Percentiles rank a stretch among this genome's conserved stretches.
phyloP scores from a whole-genome alignment of 1,140 invertebrate species.

The Calycopis cecrops region DNA sequence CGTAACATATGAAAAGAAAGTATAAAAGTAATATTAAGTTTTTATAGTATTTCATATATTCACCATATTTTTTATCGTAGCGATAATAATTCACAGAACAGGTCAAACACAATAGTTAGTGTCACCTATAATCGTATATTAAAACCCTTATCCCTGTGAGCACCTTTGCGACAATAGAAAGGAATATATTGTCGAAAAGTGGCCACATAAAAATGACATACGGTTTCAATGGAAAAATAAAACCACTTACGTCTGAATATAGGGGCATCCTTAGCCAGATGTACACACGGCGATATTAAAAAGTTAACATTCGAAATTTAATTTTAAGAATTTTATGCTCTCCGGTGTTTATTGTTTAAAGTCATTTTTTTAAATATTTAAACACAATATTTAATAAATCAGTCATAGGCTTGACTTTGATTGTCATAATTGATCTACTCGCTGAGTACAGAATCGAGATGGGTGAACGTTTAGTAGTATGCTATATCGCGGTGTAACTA shows the following conservation, averaged over 20 bases:
- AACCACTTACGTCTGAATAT: conserved; percentile 22
- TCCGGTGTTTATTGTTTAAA: too few relatives aligned
- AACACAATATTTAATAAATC: too few relatives aligned
- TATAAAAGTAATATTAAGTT: background rate
- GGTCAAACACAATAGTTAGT: conserved; percentile 71
- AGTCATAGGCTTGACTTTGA: too few relatives aligned
- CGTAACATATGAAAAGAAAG: background rate
- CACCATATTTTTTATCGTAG: background rate
- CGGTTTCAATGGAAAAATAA: conserved; percentile 56
- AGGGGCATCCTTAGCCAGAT: conserved; percentile 10
- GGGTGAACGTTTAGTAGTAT: too few relatives aligned
- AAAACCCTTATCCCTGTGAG: conserved; percentile 69
- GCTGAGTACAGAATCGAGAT: too few relatives aligned
- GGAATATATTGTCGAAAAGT: conserved; percentile 71
- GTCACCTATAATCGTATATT: conserved; percentile 74
- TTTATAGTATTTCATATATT: background rate
- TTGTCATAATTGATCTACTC: too few relatives aligned
- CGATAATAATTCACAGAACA: conserved; percentile 59
- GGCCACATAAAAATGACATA: conserved; percentile 72
- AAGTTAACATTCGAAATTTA: background rate
- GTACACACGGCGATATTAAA: background rate
- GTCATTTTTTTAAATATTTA: too few relatives aligned
- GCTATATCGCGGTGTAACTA: too few relatives aligned
- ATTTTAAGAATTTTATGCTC: too few relatives aligned
- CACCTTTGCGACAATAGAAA: conserved; percentile 70